Evolutionary conservation across 2,113 vertebrate species (phyloP), one percentile per base, ranked within the genome.

Genomic region (Limnothrissa miodon): DNA sequence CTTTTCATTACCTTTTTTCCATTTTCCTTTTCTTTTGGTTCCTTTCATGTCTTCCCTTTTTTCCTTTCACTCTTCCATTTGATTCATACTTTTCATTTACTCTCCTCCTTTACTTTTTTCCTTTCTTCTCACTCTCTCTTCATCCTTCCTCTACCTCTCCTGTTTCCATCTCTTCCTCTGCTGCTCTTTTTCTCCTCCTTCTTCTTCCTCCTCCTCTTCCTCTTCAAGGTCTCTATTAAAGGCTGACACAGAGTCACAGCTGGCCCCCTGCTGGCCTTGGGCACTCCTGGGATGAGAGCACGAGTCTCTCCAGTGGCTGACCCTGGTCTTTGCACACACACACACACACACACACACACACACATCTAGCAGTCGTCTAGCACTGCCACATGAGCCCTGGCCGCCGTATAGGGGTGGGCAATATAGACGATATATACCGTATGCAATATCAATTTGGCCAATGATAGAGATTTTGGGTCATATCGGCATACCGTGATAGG

Each of bases 231-330:
- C 13, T 74, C 66, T 29, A 36, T 74, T 74, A 36, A 10, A 13
- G 66, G 10, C 66, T 74, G 33, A 33, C 11, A 36, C 66, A 36
- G 66, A 66, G n/a, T 29, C 7, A 33, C 4, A 11, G 59, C n/a
- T 62, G n/a, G 59, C 29, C 66, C 33, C 66, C 25, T 74, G 3
- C 33, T 39, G 66, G 66, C 66, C 66, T 33, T 3, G 9, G 66
- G 66, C 33, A 15, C 66, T 74, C 25, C 66, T 74, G 66, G 59
- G 59, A 62, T 62, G 59, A 62, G 59, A 74, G 33, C 66, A 74
- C 1, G 29, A 39, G 66, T 74, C 13, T 4, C 25, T 15, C 25
- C 10, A 11, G n/a, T 2, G 59, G 59, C 59, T 74, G 66, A 74
- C 66, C 66, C 33, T 74, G 66, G 1, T 74, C 33, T 66, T 15